Evolutionary conservation across 2,888 invertebrate genomes (phyloP), one percentile per base, ranked within the genome.

Genomic region (Acanthococcus lagerstroemiae): DNA sequence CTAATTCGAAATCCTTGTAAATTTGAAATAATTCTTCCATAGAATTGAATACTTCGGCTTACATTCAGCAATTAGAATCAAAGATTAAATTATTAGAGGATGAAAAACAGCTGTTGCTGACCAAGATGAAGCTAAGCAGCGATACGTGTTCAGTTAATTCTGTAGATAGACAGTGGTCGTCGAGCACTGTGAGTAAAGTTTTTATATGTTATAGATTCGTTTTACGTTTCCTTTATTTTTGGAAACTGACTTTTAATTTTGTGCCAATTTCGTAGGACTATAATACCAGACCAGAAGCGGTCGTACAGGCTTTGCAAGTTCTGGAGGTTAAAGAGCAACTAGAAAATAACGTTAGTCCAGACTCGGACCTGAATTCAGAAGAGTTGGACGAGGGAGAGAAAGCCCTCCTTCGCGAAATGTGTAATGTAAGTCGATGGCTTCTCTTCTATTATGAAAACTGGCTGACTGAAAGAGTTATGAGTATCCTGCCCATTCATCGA

Each of bases 341-440:
- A 69, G 90, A 91, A 76, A 81, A 87, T 55, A 67, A 57, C 26
- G 69, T 65, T 67, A 67, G 67, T 7, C 67, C 68, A 15, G 70
- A 70, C 19, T 66, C 55, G 9, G 67, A 69, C 17, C 48, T 69
- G 24, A 70, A 68, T 26, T 70, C 69, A 19, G 67, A 69, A 7
- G 70, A 71, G 5, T 72, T 73, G 71, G 77, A 90, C 73, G 87
- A 92, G 72, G 90, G 90, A 17, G 94, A 94, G 76, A 93, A 92
- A 75, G 94, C 94, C 4, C 81, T 95, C 65, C 90, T 95, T 56
- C 82, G 93, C 72, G 94, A 95, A 79, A 94, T 95, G 94, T 95
- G 94, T 78, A 94, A 95, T 78, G 86, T 86, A 78, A 80, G 83
- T 78, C n/a, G n/a, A n/a, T n/a, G n/a, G n/a, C n/a, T n/a, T n/a